Base-by-base conservation (phyloP, 2,797 vertebrate species). In the Onychomys leucogaster region DNA sequence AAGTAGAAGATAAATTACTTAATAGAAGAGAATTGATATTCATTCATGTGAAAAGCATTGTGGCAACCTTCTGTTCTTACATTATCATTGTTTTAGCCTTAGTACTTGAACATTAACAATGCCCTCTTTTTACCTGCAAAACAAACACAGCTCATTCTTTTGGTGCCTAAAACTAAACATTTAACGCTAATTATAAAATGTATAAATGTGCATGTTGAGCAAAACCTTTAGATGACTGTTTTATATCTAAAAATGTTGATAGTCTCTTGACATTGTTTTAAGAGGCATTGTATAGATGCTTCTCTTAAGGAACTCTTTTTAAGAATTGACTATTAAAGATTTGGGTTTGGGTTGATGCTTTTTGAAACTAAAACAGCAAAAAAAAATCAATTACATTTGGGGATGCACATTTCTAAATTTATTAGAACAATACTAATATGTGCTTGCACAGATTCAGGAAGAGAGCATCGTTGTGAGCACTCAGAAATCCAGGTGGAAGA, bases 191-290 rank as follows among this genome's bases (percentile, higher is more conserved):
- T 83, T 25, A 84, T 95, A 97, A 90, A 89, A 94, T 43, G 25
- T 92, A 16, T 4, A 78, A 90, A 80, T 71, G 78, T 90, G 43
- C 13, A 55, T 78, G 61, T n/a, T 92, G 86, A 69, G 4, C 16
- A 37, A 88, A 91, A 6, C 84, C 1, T 65, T 94, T 52, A 43
- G 73, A 83, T 46, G 92, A 83, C 29, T 92, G 41, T 0, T 34
- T 81, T 94, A 4, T 94, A 49, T 89, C 63, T 84, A 84, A 90
- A 95, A 96, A 1, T 37, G 77, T 63, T 46, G 11, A 23, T 89
- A 90, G 27, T 67, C 32, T 37, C 96, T 96, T 86, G 91, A 80
- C 91, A 92, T 63, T 87, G 43, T 46, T 65, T 4, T 90, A 92
- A 69, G 87, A 92, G 41, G 14, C 5, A 89, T 55, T 27, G 37